Percentiles rank a stretch among this genome's conserved stretches.
Conservation (phyloP, 2,797 vertebrate genomes). For the Macrochelys suwanniensis region DNA sequence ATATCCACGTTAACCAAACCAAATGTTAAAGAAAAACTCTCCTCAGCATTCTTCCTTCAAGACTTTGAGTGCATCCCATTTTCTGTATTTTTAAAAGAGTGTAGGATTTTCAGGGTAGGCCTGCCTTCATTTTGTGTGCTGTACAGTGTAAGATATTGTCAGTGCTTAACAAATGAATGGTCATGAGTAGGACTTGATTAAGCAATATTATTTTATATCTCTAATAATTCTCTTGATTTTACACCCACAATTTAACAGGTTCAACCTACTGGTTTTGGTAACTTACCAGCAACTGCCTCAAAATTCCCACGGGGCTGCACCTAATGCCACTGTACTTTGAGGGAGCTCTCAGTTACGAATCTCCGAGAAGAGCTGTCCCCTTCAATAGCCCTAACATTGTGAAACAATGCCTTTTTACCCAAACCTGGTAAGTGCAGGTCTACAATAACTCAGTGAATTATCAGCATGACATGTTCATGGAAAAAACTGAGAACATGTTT, state of each 20-base stretch:
- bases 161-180: not conserved
- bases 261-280: not conserved
- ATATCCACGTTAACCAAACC: not conserved
- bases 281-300: not conserved
- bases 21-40: not conserved
- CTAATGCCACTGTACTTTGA: not conserved
- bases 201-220: not conserved
- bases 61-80: not conserved
- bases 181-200: not conserved
- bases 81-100: not conserved
- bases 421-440: not conserved
- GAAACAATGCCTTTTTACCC: not conserved
- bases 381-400: not conserved
- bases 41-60: too few relatives aligned
- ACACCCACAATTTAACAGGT: not conserved
- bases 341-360: not conserved
- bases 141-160: not conserved
- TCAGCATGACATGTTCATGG: accelerated
- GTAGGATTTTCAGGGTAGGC: not conserved
- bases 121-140: not conserved
- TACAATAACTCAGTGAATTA: not conserved
- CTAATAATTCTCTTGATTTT: not conserved
- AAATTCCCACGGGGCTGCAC: accelerated
- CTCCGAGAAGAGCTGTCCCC: not conserved
- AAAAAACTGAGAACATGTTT: not conserved